Evolutionary conservation across 1,140 invertebrate species (phyloP), one percentile per base, ranked within the genome.

Genomic region (Papilio xuthus): DNA sequence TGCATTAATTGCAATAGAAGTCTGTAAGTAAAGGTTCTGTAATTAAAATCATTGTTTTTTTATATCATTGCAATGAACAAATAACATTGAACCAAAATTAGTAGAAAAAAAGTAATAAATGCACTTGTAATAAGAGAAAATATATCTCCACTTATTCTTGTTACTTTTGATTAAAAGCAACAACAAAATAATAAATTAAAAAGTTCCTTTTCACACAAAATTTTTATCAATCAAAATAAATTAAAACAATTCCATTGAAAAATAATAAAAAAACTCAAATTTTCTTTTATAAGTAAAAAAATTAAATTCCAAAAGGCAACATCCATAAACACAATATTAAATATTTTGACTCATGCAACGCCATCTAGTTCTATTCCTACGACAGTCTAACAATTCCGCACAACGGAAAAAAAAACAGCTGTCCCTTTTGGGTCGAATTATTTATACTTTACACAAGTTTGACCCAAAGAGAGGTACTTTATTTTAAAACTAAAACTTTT

Each of bases 351-450:
- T 91, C 89, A 85, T 91, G 92, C 89, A 89, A 87, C 85, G 82
- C 82, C 81, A 83, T 83, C 89, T 92, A 92, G 75, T 15, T 88
- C 90, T 92, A 93, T 79, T 85, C 90, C 90, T 94, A 94, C 86
- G 89, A 92, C 92, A 94, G 92, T 94, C 92, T 94, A 94, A 92
- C 82, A 84, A 85, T 92, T 94, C 92, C 92, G 92, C 87, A 93
- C 91, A 93, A 94, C 92, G 92, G 91, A 94, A 76, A 94, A 92
- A 63, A 53, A 15, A 93, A 89, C 86, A 85, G 80, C 78, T 82
- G 87, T 84, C 90, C 90, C 90, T 89, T 87, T 23, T 87, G 86
- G 78, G 42, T 80, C 81, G 83, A 74, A 88, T 92, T 92, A 91
- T 84, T 80, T 73, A 71, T 70, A 90, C 84, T 89, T 92, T 92